Conservation (phyloP, 2,888 invertebrate genomes). For the Blera fallax region DNA sequence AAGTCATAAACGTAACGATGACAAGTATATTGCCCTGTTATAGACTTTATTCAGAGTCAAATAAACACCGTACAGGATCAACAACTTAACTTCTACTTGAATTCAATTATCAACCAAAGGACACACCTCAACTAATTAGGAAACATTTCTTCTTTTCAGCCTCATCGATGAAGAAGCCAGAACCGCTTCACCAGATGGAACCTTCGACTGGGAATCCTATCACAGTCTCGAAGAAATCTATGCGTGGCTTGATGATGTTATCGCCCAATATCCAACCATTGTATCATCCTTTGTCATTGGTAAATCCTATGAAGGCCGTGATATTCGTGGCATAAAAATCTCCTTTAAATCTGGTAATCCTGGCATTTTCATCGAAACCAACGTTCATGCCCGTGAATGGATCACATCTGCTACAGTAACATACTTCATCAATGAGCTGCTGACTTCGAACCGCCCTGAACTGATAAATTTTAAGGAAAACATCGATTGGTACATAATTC, state of each 20-base stretch:
- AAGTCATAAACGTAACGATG: too few relatives aligned
- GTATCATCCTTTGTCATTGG: slow-evolving; percentile 83
- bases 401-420: slow-evolving; percentile 87
- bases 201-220: slow-evolving; percentile 85
- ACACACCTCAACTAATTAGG: too few relatives aligned
- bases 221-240: slow-evolving; percentile 84
- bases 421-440: slow-evolving; percentile 87
- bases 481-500: slow-evolving; percentile 89
- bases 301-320: slow-evolving; percentile 84
- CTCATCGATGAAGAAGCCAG: slow-evolving; percentile 82
- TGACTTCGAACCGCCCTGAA: slow-evolving; percentile 84
- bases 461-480: slow-evolving; percentile 85
- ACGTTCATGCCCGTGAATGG: slow-evolving; percentile 88
- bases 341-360: slow-evolving; percentile 81
- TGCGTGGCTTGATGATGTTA: slow-evolving; percentile 83
- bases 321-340: slow-evolving; percentile 84
- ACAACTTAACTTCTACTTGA: too few relatives aligned
- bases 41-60: too few relatives aligned
- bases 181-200: slow-evolving; percentile 62
- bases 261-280: slow-evolving; percentile 81
- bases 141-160: slow-evolving; percentile 76
- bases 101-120: too few relatives aligned
- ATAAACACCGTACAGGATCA: too few relatives aligned
- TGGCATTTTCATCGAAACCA: slow-evolving; percentile 86
- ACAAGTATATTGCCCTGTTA: too few relatives aligned